Evolutionary conservation across 2,113 vertebrate species (phyloP).

Genomic region (Apus apus): DNA sequence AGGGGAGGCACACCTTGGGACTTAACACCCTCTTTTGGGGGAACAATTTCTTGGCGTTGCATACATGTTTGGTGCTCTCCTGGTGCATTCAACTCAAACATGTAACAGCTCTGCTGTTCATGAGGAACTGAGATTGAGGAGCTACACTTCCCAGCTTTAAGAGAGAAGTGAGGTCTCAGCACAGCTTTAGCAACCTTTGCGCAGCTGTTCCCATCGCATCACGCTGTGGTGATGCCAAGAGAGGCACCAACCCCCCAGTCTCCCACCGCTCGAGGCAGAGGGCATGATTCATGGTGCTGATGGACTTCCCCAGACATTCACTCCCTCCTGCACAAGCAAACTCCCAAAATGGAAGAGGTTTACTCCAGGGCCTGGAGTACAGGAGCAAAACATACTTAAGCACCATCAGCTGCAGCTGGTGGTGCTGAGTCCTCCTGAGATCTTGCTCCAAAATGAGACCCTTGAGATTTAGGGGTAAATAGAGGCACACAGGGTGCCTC

Average conservation of each 20-base stretch:
- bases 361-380: background rate
- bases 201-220: background rate
- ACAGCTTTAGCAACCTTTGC: background rate
- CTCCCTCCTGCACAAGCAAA: background rate
- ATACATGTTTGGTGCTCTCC: background rate
- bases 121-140: background rate
- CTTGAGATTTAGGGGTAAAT: too few species aligned
- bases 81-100: background rate
- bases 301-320: background rate
- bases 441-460: background rate
- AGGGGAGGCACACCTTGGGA: background rate
- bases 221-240: background rate
- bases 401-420: background rate
- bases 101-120: background rate
- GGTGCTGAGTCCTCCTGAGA: background rate
- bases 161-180: background rate
- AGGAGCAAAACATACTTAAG: background rate
- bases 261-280: background rate
- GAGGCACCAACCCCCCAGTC: too few species aligned
- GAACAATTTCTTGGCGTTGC: background rate
- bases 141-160: background rate
- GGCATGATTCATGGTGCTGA: background rate
- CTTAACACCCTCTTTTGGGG: background rate
- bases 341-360: background rate
- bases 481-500: background rate